Conservation (phyloP, 2,797 vertebrate genomes). For the Euthynnus affinis region DNA sequence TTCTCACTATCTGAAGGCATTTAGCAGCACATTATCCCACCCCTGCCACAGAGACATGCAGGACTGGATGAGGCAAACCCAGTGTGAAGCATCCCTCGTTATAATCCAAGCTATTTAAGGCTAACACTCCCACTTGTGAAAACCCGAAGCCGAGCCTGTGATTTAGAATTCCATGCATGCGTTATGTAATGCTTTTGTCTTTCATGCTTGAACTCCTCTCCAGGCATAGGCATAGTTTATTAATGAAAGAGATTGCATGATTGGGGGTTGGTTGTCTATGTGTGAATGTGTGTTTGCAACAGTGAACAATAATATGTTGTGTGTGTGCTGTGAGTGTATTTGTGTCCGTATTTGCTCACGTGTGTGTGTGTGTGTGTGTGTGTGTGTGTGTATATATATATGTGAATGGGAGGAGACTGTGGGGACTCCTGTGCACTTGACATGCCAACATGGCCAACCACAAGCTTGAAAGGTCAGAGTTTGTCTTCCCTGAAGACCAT, state of each 20-base stretch:
- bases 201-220: slow-evolving; percentile 80
- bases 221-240: slow-evolving; percentile 78
- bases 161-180: slow-evolving; percentile 83
- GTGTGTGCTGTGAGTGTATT: slow-evolving; percentile 17
- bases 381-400: background rate
- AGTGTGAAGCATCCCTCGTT: slow-evolving; percentile 64
- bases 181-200: slow-evolving; percentile 84
- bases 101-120: slow-evolving; percentile 80
- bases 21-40: slow-evolving; percentile 41
- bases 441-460: slow-evolving; percentile 55
- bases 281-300: slow-evolving; percentile 37
- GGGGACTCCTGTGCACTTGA: slow-evolving; percentile 60
- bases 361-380: slow-evolving; percentile 36
- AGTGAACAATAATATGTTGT: slow-evolving; percentile 43
- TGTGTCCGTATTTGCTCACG: slow-evolving; percentile 14
- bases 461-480: slow-evolving; percentile 64
- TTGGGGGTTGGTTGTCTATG: slow-evolving; percentile 54
- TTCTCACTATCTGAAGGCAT: slow-evolving; percentile 28
- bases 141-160: slow-evolving; percentile 73
- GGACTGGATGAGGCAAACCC: slow-evolving; percentile 63
- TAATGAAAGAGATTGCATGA: slow-evolving; percentile 80
- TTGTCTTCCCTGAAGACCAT: slow-evolving; percentile 60
- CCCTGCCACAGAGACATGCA: slow-evolving; percentile 43
- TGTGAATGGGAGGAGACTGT: slow-evolving; percentile 48
- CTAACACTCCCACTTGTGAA: slow-evolving; percentile 78